Evolutionary conservation across 2,113 vertebrate species (phyloP).

Genomic region (Hydrolagus affinis): DNA sequence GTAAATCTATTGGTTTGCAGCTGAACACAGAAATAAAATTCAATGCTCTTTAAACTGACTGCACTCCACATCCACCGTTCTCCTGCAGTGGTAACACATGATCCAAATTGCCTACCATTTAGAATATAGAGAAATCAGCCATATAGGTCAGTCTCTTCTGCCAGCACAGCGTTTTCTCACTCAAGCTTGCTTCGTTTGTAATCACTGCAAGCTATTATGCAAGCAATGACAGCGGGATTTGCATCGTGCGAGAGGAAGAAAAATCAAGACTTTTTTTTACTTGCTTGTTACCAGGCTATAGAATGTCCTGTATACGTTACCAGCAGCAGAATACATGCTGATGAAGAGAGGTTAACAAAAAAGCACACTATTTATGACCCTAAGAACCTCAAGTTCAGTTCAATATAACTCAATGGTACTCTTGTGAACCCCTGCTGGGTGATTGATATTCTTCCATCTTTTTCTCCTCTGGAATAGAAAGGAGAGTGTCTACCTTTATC

Average conservation of each 20-base stretch:
- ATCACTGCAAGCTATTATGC: not conserved
- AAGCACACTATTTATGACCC: not conserved
- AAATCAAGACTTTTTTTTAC: not conserved
- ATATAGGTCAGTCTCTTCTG: not conserved
- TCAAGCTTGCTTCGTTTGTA: not conserved
- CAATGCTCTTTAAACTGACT: not conserved
- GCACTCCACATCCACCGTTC: not conserved
- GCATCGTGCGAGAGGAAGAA: not conserved
- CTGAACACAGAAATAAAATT: not conserved
- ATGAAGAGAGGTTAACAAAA: slow-evolving; percentile 5
- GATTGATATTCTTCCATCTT: not conserved
- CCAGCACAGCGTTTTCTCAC: not conserved
- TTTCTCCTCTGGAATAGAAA: not conserved
- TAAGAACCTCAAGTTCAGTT: not conserved
- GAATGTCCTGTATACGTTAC: not conserved
- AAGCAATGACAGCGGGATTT: not conserved
- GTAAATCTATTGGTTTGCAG: not conserved
- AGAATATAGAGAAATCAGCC: not conserved
- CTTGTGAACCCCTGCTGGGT: not conserved
- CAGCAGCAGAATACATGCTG: not conserved
- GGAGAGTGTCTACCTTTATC: not conserved
- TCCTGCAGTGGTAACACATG: not conserved
- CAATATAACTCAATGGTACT: slow-evolving; percentile 2
- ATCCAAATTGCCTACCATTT: not conserved
- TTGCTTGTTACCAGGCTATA: not conserved